Evolutionary conservation across 2,888 invertebrate genomes (phyloP).

Genomic region (Griposia aprilina): DNA sequence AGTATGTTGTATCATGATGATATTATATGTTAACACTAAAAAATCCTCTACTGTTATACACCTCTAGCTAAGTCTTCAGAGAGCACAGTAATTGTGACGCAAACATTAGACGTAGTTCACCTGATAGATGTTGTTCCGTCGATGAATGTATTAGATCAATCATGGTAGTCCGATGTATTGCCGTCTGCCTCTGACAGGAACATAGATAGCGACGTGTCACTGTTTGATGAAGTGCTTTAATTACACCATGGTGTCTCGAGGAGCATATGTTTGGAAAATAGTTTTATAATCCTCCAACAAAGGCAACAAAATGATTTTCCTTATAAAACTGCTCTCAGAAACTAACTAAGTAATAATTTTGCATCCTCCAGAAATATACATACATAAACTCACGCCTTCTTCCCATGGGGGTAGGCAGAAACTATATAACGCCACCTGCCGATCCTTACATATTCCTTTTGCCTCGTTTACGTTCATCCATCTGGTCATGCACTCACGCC

Average conservation of each 20-base stretch:
- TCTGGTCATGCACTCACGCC: no score
- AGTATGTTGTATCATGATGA: no score
- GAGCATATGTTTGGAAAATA: background rate
- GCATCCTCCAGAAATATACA: background rate
- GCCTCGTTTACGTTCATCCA: no score
- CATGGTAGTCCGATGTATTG: constrained; percentile 54
- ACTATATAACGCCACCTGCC: no score
- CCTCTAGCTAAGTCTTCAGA: background rate
- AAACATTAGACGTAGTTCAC: constrained; percentile 8
- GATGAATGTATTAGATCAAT: constrained; percentile 59
- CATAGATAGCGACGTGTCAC: constrained; percentile 56
- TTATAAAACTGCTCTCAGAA: background rate
- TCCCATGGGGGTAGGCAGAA: no score
- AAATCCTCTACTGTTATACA: background rate
- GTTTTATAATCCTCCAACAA: background rate
- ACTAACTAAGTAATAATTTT: background rate
- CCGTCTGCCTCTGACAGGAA: constrained; percentile 46
- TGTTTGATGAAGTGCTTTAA: constrained; percentile 54
- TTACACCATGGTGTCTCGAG: constrained; percentile 39
- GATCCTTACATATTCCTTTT: no score
- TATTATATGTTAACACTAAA: background rate
- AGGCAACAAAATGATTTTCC: no score
- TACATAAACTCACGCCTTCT: no score
- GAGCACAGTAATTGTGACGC: background rate
- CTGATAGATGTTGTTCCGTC: constrained; percentile 33